Conservation (phyloP, 2,888 invertebrate genomes). For the Drosophila tripunctata region DNA sequence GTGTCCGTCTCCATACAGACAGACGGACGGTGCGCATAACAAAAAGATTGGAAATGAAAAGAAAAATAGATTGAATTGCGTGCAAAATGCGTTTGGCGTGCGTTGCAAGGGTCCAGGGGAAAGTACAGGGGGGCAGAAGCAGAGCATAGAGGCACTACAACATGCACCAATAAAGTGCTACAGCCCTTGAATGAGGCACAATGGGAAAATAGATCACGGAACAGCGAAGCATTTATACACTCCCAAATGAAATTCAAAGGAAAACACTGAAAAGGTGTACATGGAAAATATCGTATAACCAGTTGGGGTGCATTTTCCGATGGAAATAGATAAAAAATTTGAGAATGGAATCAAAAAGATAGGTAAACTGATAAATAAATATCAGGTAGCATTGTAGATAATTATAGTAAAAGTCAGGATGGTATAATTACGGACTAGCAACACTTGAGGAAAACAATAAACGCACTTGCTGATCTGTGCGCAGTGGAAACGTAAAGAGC, state of each 20-base stretch:
- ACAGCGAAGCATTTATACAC: slow-evolving; percentile 26
- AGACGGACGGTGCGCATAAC: slow-evolving; percentile 38
- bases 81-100: slow-evolving; percentile 77
- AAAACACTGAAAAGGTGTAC: neutral
- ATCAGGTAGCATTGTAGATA: too few relatives aligned
- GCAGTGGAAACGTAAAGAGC: too few relatives aligned
- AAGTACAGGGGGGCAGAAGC: neutral
- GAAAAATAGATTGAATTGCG: slow-evolving; percentile 79
- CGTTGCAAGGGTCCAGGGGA: slow-evolving; percentile 24
- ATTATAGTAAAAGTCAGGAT: neutral
- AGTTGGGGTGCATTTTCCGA: neutral
- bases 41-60: slow-evolving; percentile 69
- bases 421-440: too few relatives aligned
- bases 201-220: neutral
- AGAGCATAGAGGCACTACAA: neutral
- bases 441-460: too few relatives aligned
- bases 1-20: slow-evolving; percentile 35
- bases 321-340: neutral
- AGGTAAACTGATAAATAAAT: too few relatives aligned
- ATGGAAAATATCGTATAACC: neutral
- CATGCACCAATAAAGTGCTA: slow-evolving; percentile 62
- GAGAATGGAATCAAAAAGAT: neutral
- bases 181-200: slow-evolving; percentile 27
- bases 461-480: too few relatives aligned
- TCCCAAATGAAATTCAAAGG: neutral